Evolutionary conservation across 2,888 invertebrate species (phyloP).

Genomic region (Abrostola tripartita): DNA sequence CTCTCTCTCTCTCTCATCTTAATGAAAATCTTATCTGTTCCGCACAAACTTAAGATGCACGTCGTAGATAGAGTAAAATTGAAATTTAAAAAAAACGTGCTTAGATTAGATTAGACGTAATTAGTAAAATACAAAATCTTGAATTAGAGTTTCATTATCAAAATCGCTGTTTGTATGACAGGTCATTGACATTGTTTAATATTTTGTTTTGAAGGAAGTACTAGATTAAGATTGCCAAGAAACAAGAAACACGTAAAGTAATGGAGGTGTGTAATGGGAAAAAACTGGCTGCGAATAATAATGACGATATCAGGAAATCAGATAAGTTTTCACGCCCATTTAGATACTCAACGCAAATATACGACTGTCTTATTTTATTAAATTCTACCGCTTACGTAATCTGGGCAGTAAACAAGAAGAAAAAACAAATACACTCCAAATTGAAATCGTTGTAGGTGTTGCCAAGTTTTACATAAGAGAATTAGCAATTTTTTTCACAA

Average conservation of each 20-base stretch:
- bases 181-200: too few relatives aligned
- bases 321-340: not conserved
- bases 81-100: too few relatives aligned
- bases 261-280: not conserved
- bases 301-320: not conserved
- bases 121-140: too few relatives aligned
- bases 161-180: too few relatives aligned
- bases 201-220: too few relatives aligned
- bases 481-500: constrained; percentile 64
- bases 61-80: too few relatives aligned
- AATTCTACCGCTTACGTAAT: constrained; percentile 22
- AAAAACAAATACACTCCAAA: constrained; percentile 26
- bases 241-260: not conserved
- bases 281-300: not conserved
- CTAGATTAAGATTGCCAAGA: not conserved
- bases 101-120: too few relatives aligned
- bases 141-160: too few relatives aligned
- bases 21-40: too few relatives aligned
- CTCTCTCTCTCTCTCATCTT: too few relatives aligned
- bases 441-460: constrained; percentile 20
- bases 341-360: too few relatives aligned
- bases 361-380: not conserved
- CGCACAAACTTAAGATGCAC: too few relatives aligned
- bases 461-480: constrained; percentile 61
- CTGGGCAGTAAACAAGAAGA: constrained; percentile 13